A percentile compares a stretch with the other conserved stretches of the same genome.
Conservation (phyloP, 2,888 invertebrate species). For the Chloromyia formosa region DNA sequence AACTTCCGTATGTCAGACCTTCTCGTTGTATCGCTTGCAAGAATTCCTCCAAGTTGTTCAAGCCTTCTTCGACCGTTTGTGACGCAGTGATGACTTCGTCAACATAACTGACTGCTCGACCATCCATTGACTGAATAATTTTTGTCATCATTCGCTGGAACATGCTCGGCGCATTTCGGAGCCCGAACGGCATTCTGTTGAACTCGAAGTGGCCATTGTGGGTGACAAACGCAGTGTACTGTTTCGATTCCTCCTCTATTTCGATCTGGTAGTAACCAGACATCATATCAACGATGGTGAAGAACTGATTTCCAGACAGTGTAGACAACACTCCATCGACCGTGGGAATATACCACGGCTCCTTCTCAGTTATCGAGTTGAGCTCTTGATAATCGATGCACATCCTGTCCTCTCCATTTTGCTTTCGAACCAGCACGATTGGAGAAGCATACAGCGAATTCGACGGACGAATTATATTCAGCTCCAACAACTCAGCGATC, state of each 20-base stretch:
- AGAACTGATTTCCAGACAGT: neutral
- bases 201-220: conserved; percentile 1
- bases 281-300: neutral
- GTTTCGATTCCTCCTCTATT: conserved; percentile 11
- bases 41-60: neutral
- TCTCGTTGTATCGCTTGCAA: neutral
- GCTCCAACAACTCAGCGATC: neutral
- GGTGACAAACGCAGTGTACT: neutral
- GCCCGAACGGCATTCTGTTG: neutral
- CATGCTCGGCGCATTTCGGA: conserved; percentile 33
- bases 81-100: neutral
- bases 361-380: neutral
- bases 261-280: neutral
- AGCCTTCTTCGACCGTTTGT: neutral
- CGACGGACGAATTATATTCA: neutral
- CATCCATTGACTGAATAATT: neutral
- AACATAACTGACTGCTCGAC: neutral
- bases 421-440: no score
- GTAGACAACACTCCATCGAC: neutral
- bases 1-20: neutral
- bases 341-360: neutral
- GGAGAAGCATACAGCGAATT: neutral
- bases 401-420: no score
- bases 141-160: conserved; percentile 43
- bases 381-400: neutral